phyloP scores from a whole-genome alignment of 2,888 invertebrate species.

The Mactromeris polynyma region DNA sequence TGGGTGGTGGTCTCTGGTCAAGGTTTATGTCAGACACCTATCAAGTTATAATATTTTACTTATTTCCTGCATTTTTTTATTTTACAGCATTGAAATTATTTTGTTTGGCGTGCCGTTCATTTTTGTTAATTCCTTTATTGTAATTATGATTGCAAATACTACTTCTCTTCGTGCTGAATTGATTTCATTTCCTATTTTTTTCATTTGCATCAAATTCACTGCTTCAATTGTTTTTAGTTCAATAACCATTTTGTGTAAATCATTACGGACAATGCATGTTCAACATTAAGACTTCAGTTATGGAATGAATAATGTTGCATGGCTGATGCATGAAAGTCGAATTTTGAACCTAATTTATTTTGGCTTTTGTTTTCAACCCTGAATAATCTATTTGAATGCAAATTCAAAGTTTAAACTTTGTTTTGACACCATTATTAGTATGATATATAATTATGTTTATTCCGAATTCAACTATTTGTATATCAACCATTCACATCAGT shows the following conservation, averaged over 20 bases:
- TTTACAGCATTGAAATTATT: not conserved
- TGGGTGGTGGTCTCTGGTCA: not conserved
- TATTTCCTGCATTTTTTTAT: not conserved
- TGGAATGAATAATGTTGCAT: constrained; percentile 3
- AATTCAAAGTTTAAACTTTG: no score
- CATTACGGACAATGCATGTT: not conserved
- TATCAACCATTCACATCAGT: no score
- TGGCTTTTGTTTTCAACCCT: not conserved
- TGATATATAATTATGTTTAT: no score
- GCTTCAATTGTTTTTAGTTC: not conserved
- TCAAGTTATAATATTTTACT: not conserved
- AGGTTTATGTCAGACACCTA: not conserved
- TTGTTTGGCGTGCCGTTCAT: not conserved
- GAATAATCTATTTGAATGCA: not conserved
- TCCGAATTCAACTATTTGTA: no score
- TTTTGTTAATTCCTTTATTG: not conserved
- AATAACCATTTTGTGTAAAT: not conserved
- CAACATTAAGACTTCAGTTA: not conserved
- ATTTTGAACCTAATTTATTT: not conserved
- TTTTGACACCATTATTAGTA: no score
- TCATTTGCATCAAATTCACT: not conserved
- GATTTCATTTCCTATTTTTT: not conserved
- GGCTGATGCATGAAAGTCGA: not conserved
- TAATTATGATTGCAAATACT: not conserved
- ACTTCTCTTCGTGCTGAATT: not conserved